These are phyloP conservation scores for Atethmia centrago DNA, from an alignment of 2,888 invertebrate genomes.

Conservation along the genomic window DNA sequence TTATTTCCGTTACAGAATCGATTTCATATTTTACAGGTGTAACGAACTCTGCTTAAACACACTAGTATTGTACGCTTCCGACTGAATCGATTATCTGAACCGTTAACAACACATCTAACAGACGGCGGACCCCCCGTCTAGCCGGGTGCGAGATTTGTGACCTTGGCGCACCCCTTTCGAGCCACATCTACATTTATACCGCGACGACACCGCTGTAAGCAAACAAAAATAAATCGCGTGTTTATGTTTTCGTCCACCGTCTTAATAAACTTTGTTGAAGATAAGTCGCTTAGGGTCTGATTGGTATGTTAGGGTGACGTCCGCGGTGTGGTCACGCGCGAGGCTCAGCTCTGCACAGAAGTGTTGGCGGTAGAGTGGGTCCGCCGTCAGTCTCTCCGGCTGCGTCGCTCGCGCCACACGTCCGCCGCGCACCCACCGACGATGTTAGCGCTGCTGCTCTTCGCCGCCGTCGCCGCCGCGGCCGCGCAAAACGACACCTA, in stretches of 20 bases:
- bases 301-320: constrained; percentile 68
- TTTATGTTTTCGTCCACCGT: constrained; percentile 63
- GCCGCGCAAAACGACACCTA: constrained; percentile 82
- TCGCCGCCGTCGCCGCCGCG: constrained; percentile 82
- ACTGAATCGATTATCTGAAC: constrained; percentile 72
- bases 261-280: constrained; percentile 64
- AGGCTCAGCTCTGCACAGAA: constrained; percentile 61
- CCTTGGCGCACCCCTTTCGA: constrained; percentile 78
- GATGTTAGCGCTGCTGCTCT: constrained; percentile 80
- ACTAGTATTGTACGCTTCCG: constrained; percentile 45
- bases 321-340: constrained; percentile 78
- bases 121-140: constrained; percentile 82
- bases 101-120: constrained; percentile 67
- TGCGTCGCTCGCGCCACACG: constrained; percentile 84
- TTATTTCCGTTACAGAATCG: constrained; percentile 41
- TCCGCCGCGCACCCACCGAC: constrained; percentile 69
- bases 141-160: constrained; percentile 80
- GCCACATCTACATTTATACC: constrained; percentile 43
- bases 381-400: constrained; percentile 81
- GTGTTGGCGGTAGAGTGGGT: constrained; percentile 68
- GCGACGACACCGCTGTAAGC: constrained; percentile 9
- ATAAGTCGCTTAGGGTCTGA: constrained; percentile 70
- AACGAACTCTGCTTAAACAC: constrained; percentile 41
- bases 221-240: constrained; percentile 57
- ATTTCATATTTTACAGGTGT: constrained; percentile 57